These are phyloP conservation scores for Anomalospiza imberbis DNA, from an alignment of 2,797 vertebrate species.

Conservation along the genomic window DNA sequence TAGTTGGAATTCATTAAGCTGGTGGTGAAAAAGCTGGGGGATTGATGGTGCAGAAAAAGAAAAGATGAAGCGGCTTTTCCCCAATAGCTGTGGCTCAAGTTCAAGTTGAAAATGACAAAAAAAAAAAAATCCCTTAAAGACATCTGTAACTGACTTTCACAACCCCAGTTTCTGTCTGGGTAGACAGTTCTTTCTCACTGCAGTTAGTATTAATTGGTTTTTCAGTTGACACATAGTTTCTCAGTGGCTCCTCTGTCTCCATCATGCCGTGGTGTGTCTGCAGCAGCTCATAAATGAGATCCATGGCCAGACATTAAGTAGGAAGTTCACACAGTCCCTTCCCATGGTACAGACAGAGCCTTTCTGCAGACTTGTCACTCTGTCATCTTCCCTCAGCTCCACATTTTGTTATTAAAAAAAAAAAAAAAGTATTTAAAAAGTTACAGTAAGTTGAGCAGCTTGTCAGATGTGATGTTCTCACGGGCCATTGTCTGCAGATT, in stretches of 20 bases:
- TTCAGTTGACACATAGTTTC: conserved; percentile 34
- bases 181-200: conserved; percentile 18
- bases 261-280: not conserved
- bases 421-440: not conserved
- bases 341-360: not conserved
- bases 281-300: not conserved
- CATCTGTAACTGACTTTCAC: conserved; percentile 21
- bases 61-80: conserved; percentile 47
- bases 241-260: not conserved
- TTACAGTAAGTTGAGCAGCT: not conserved
- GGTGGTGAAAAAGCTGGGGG: conserved; percentile 45
- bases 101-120: conserved; percentile 14
- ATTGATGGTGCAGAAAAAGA: conserved; percentile 52
- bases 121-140: not conserved
- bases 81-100: conserved; percentile 27
- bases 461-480: not conserved
- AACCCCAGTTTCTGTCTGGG: not conserved
- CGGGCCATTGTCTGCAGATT: conserved; percentile 27
- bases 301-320: not conserved
- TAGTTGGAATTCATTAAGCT: conserved; percentile 60
- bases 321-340: not conserved
- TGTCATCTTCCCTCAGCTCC: not conserved
- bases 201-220: conserved; percentile 32
- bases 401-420: not conserved
- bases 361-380: conserved; percentile 11